Percentiles rank a stretch among this genome's conserved stretches.
These are phyloP conservation scores for Agrotis ipsilon DNA, from an alignment of 2,888 invertebrate species.

Conservation along the genomic window DNA sequence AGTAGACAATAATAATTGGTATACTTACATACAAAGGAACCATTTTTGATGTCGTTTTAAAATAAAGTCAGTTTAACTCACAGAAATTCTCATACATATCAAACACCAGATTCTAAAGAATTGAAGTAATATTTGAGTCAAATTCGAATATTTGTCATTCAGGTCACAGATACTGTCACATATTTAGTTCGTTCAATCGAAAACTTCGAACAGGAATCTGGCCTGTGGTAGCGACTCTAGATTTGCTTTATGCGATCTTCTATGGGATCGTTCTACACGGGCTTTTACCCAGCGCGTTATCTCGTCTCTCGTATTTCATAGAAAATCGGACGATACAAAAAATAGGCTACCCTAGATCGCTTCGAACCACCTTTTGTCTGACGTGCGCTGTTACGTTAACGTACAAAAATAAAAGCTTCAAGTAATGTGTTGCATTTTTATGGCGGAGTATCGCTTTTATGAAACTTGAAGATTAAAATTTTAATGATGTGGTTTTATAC, in stretches of 20 bases:
- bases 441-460: background rate
- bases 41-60: too few relatives aligned
- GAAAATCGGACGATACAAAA: conserved; percentile 58
- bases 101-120: conserved; percentile 3
- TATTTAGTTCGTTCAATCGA: conserved; percentile 15
- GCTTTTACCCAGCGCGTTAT: conserved; percentile 43
- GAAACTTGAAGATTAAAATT: background rate
- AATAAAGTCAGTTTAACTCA: background rate
- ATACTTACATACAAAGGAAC: too few relatives aligned
- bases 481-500: background rate
- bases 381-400: conserved; percentile 8
- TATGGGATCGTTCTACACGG: conserved; percentile 27
- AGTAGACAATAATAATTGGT: too few relatives aligned
- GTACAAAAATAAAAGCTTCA: conserved; percentile 3
- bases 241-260: conserved; percentile 46
- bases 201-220: conserved; percentile 8
- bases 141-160: background rate
- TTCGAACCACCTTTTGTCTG: conserved; percentile 36
- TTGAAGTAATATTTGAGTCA: conserved; percentile 8
- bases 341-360: conserved; percentile 28
- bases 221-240: conserved; percentile 12
- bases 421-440: conserved; percentile 11
- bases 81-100: background rate
- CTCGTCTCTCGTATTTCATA: conserved; percentile 58
- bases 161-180: conserved; percentile 6